Percentiles rank a stretch among this genome's conserved stretches.
Conservation (phyloP, 2,797 vertebrate species). For the Diplodus puntazzo region DNA sequence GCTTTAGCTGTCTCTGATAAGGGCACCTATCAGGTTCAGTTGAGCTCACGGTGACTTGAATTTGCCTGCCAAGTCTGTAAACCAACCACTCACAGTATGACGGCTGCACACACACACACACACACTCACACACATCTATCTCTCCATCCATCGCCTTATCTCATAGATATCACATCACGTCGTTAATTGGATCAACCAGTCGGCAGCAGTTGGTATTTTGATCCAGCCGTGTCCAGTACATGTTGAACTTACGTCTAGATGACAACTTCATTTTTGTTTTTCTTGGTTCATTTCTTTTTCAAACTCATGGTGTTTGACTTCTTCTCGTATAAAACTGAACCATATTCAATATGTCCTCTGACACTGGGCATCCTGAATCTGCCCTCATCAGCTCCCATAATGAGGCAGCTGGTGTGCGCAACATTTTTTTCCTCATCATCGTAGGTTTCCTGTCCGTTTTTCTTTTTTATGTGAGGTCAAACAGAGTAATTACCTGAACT, state of each 20-base stretch:
- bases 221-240: constrained; percentile 14
- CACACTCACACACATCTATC: constrained; percentile 21
- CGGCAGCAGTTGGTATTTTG: constrained; percentile 23
- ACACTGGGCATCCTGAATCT: neutral
- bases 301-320: neutral
- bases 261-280: constrained; percentile 1
- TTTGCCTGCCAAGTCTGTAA: constrained; percentile 68
- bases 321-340: neutral
- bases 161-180: constrained; percentile 56
- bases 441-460: constrained; percentile 6
- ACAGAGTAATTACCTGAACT: constrained; percentile 10
- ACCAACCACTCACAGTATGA: constrained; percentile 51
- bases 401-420: constrained; percentile 19
- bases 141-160: constrained; percentile 44
- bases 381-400: neutral
- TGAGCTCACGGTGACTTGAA: constrained; percentile 61
- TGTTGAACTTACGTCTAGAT: neutral
- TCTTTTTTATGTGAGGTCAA: neutral
- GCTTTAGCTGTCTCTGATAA: constrained; percentile 68
- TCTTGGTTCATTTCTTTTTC: constrained; percentile 1
- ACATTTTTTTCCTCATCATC: constrained; percentile 18
- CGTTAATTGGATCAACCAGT: constrained; percentile 39
- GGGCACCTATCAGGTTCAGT: constrained; percentile 69
- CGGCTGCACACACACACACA: neutral
- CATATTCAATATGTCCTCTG: neutral